These are phyloP conservation scores for Orthosia gothica DNA, from an alignment of 2,888 invertebrate genomes.

Conservation along the genomic window DNA sequence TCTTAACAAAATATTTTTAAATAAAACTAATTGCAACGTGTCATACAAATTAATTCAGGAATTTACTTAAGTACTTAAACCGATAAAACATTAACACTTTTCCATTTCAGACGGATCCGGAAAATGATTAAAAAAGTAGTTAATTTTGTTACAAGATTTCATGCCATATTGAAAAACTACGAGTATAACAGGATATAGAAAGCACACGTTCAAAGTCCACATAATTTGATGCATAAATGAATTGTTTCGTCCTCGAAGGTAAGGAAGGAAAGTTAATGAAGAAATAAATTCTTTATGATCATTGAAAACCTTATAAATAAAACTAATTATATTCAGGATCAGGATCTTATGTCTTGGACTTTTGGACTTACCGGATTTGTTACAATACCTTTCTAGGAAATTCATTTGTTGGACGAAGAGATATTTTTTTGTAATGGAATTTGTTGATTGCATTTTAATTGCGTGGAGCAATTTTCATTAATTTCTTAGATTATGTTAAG, in stretches of 20 bases:
- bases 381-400: slow-evolving; percentile 69
- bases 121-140: slow-evolving; percentile 30
- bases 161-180: slow-evolving; percentile 5
- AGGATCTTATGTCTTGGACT: too few relatives aligned
- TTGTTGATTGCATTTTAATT: slow-evolving; percentile 36
- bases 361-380: slow-evolving; percentile 51
- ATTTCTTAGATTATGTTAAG: slow-evolving; percentile 17
- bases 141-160: slow-evolving; percentile 21
- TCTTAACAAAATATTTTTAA: too few relatives aligned
- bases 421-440: slow-evolving; percentile 7
- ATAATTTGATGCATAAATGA: slow-evolving; percentile 46
- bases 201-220: slow-evolving; percentile 36
- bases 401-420: slow-evolving; percentile 32
- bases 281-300: too few relatives aligned
- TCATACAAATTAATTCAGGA: background rate
- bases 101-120: slow-evolving; percentile 42
- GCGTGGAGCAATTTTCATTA: slow-evolving; percentile 4
- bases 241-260: slow-evolving; percentile 44
- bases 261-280: slow-evolving; percentile 54
- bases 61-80: too few relatives aligned
- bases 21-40: background rate
- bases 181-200: slow-evolving; percentile 57
- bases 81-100: background rate
- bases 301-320: slow-evolving; percentile 31
- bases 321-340: slow-evolving; percentile 57